A percentile compares a stretch with the other conserved stretches of the same genome.
Conservation (phyloP, 2,888 invertebrate genomes). For the Hypolimnas misippus region DNA sequence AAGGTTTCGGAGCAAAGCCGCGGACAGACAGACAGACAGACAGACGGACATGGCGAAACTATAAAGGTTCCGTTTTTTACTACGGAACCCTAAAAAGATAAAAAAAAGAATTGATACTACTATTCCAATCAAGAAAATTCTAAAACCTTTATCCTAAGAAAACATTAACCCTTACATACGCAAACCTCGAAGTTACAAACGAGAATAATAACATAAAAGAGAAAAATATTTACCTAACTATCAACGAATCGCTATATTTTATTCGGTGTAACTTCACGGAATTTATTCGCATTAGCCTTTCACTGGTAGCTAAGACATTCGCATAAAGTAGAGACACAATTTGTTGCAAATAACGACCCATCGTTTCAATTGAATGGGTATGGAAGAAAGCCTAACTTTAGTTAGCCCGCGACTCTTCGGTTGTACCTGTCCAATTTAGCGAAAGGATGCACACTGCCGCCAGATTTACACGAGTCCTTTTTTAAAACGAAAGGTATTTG, state of each 20-base stretch:
- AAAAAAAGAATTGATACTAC: no score
- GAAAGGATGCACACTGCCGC: conserved; percentile 38
- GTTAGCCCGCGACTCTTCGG: conserved; percentile 36
- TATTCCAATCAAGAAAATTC: not conserved
- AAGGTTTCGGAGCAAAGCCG: no score
- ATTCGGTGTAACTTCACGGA: conserved; percentile 19
- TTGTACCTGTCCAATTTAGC: conserved; percentile 55
- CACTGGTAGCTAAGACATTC: conserved; percentile 40
- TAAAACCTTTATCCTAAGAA: not conserved
- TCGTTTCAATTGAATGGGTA: conserved; percentile 57
- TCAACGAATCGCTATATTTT: conserved; percentile 18
- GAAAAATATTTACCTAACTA: conserved; percentile 12
- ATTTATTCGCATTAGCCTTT: conserved; percentile 41
- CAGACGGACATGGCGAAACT: no score
- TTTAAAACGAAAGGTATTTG: conserved; percentile 20
- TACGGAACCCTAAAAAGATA: no score
- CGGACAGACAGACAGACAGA: no score
- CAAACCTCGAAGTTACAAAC: not conserved
- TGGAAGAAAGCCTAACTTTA: conserved; percentile 38
- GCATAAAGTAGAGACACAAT: conserved; percentile 54
- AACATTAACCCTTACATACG: not conserved
- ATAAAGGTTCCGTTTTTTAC: no score
- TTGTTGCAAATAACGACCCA: conserved; percentile 49
- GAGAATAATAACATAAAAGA: conserved; percentile 4
- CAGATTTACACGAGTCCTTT: conserved; percentile 28